These are phyloP conservation scores for Platypus cylindrus DNA, from an alignment of 2,888 invertebrate genomes.

Conservation along the genomic window DNA sequence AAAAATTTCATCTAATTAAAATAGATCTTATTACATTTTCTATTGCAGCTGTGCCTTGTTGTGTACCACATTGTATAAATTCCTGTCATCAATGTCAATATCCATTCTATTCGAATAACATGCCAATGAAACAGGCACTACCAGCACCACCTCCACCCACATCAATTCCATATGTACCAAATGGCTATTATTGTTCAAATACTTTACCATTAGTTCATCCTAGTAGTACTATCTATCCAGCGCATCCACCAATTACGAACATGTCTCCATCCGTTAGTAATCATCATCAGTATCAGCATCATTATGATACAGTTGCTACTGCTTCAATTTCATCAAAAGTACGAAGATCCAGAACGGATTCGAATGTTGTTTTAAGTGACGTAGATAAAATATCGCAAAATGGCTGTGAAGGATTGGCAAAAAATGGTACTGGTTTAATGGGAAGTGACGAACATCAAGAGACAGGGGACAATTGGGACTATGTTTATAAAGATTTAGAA, in stretches of 20 bases:
- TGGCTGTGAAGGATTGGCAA: constrained; percentile 3
- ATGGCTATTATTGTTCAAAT: constrained; percentile 30
- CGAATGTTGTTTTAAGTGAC: constrained; percentile 6
- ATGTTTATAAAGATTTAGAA: constrained; percentile 64
- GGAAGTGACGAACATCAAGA: constrained; percentile 3
- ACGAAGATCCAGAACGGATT: constrained; percentile 10
- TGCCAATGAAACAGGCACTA: no score
- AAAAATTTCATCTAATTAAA: constrained; percentile 1
- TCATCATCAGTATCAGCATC: constrained; percentile 43
- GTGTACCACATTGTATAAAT: constrained; percentile 16
- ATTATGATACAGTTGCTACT: constrained; percentile 27
- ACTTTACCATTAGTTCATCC: constrained; percentile 33
- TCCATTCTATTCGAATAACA: no score
- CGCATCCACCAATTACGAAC: constrained; percentile 30
- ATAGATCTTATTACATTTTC: constrained; percentile 1
- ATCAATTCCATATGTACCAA: constrained; percentile 11
- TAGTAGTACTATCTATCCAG: no score
- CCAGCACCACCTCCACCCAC: constrained; percentile 10
- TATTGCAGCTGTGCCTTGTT: constrained; percentile 11
- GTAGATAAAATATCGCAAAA: constrained; percentile 3
- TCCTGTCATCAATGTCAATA: no score
- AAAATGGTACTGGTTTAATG: constrained; percentile 6
- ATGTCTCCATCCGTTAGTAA: constrained; percentile 47
- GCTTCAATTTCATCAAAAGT: constrained; percentile 16
- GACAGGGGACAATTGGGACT: constrained; percentile 55